A percentile compares a stretch with the other conserved stretches of the same genome.
These are phyloP conservation scores for Ictidomys tridecemlineatus DNA, from an alignment of 2,113 vertebrate genomes.

Conservation along the genomic window DNA sequence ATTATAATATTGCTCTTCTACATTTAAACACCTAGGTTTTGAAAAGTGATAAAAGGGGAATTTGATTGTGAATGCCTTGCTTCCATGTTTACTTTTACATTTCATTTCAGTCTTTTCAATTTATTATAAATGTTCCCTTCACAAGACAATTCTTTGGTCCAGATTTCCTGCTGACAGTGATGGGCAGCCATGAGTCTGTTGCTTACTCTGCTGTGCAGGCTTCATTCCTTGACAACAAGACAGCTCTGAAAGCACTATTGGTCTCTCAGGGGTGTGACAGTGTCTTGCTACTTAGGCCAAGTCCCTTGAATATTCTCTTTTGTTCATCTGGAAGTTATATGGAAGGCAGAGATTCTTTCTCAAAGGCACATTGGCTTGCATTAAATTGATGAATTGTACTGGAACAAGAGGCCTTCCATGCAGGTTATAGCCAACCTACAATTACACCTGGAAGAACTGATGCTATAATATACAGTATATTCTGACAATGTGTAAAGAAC, in stretches of 20 bases:
- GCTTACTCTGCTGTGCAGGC: rapidly evolving
- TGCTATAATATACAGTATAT: neutral
- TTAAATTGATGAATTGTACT: neutral
- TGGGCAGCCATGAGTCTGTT: neutral
- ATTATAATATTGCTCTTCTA: neutral
- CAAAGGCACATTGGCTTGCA: neutral
- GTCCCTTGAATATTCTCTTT: neutral
- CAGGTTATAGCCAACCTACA: neutral
- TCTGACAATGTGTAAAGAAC: neutral
- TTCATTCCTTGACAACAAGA: neutral
- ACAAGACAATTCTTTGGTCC: neutral
- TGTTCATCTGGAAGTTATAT: neutral
- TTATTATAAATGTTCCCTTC: neutral
- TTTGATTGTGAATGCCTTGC: neutral
- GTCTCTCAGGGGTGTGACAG: neutral
- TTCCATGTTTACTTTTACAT: neutral
- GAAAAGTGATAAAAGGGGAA: neutral
- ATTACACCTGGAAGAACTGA: neutral
- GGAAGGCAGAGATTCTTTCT: neutral
- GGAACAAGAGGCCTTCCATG: rapidly evolving
- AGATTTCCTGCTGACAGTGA: neutral
- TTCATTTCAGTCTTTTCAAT: neutral
- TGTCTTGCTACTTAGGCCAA: neutral
- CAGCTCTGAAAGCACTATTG: neutral
- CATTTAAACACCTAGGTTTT: neutral